Conservation (phyloP, 2,113 vertebrate genomes). For the Nycticryphes semicollaris region DNA sequence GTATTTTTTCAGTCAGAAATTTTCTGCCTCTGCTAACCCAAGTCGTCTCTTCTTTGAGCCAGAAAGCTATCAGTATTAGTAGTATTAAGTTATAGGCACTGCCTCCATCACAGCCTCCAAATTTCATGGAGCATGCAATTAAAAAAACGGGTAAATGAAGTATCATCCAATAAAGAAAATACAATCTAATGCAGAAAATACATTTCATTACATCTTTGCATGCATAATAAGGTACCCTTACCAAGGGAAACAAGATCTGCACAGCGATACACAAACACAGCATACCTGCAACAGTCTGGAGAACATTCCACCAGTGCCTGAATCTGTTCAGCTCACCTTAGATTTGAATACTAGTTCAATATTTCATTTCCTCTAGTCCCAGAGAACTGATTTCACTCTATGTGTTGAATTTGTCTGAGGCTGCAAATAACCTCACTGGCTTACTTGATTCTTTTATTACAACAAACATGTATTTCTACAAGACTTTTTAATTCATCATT, state of each 20-base stretch:
- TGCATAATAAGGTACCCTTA: background rate
- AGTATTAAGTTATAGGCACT: background rate
- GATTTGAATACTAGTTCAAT: background rate
- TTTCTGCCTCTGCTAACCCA: background rate
- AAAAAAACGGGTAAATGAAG: background rate
- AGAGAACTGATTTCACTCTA: background rate
- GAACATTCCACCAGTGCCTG: background rate
- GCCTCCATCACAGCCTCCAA: background rate
- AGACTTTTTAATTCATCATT: constrained; percentile 9
- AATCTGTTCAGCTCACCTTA: background rate
- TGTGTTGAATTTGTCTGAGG: constrained; percentile 1
- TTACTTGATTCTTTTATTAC: background rate
- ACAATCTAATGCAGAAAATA: background rate
- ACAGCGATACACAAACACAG: background rate
- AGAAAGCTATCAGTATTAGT: background rate
- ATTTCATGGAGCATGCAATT: background rate
- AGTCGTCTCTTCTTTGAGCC: background rate
- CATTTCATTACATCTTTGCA: background rate
- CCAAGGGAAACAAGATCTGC: background rate
- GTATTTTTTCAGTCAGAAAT: background rate
- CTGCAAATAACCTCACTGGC: background rate
- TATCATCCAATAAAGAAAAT: background rate
- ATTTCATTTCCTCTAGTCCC: background rate
- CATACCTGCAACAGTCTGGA: background rate
- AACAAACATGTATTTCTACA: constrained; percentile 15